Evolutionary conservation across 2,113 vertebrate genomes (phyloP), one percentile per base, ranked within the genome.

Genomic region (Acanthochromis polyacanthus): DNA sequence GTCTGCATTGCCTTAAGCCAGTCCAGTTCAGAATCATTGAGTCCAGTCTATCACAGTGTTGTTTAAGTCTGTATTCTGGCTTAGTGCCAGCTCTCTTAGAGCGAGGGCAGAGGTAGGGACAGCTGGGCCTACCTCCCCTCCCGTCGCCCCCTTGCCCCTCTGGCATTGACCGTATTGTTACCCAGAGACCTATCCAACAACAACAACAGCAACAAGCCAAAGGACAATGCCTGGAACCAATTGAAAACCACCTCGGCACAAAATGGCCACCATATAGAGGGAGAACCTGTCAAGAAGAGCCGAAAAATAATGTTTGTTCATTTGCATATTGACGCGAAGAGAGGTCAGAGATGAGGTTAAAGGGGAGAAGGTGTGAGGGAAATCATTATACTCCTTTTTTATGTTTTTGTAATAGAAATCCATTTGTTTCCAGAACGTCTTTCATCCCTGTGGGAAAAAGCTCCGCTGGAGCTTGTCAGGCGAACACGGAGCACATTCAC

Each of bases 21-120:
- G 69, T 43, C 40, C 32, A 28, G 40, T 58, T 20, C 15, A 6
- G 59, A 61, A 25, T 8, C 12, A 36, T 59, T 0, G 20, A 60
- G 28, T 58, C 62, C 59, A 17, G 75, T 55, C 55, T 12, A 15
- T 61, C 58, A 23, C 43, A 4, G 58, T 78, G 19, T 56, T 55
- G 51, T 71, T 67, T 62, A 74, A 68, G 40, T 46, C 30, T 48
- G 23, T 28, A 5, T 71, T 32, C 61, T 93, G 90, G 83, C 80
- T 43, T 2, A 10, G 23, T 67, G 86, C 84, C 86, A 80, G 57
- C 61, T 59, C 76, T 69, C 76, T 86, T 82, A 72, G 76, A 81
- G 78, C 75, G 84, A 84, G 74, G 65, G 71, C 83, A 88, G 84
- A 80, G 80, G 80, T 71, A 80, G 84, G 82, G 91, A 89, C 92